Percentiles rank a stretch among this genome's conserved stretches.
Evolutionary conservation across 2,113 vertebrate species (phyloP).

Genomic region (Takifugu bimaculatus): DNA sequence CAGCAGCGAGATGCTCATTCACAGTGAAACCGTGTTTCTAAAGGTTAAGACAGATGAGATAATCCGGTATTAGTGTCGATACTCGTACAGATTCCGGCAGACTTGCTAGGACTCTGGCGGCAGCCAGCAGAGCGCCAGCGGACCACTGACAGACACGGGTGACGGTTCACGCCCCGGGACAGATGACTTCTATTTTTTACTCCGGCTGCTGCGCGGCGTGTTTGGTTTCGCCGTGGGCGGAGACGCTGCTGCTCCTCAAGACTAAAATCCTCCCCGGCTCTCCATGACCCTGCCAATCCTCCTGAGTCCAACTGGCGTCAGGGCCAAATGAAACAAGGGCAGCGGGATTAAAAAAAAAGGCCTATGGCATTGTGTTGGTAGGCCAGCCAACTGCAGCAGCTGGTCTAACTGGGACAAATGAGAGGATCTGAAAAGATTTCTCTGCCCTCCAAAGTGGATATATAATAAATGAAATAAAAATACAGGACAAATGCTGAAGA

Average conservation of each 20-base stretch:
- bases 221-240: slow-evolving; percentile 59
- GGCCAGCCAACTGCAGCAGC: slow-evolving; percentile 13
- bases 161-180: slow-evolving; percentile 40
- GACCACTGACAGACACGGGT: not conserved
- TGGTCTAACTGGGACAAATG: not conserved
- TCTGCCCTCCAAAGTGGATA: not conserved
- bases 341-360: slow-evolving; percentile 69
- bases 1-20: too few species aligned
- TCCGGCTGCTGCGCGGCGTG: slow-evolving; percentile 48
- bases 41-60: not conserved
- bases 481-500: too few species aligned
- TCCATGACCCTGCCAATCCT: not conserved
- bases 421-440: not conserved
- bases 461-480: too few species aligned
- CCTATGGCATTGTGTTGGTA: slow-evolving; percentile 53
- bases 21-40: not conserved
- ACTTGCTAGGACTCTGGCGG: not conserved
- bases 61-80: not conserved
- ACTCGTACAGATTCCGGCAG: not conserved
- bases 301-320: slow-evolving; percentile 8
- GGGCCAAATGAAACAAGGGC: slow-evolving; percentile 34
- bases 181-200: slow-evolving; percentile 77
- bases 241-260: slow-evolving; percentile 42
- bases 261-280: slow-evolving; percentile 17
- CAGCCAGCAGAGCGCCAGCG: not conserved